Base-by-base conservation (phyloP, 2,888 invertebrate genomes). In the Melieria omissa region DNA sequence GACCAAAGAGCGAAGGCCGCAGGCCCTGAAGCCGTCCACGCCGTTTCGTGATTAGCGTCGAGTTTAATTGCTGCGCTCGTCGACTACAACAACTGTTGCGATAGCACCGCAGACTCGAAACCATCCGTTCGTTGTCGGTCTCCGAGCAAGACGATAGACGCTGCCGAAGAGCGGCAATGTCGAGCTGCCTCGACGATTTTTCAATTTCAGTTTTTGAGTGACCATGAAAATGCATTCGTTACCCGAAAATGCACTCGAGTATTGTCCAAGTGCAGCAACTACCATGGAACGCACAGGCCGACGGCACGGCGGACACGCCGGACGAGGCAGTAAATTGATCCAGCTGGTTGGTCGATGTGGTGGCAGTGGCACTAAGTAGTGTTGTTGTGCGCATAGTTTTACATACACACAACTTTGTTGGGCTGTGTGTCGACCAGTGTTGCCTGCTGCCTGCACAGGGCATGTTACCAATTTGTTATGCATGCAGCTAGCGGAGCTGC, bases 221-320 rank as follows among this genome's bases (percentile, higher is more conserved):
- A 72, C 72, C 72, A 74, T 67, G 72, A 70, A 72, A 74, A 72
- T 70, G 72, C 66, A 74, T 72, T 74, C 74, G 74, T 74, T 72
- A 67, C 45, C 58, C 64, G 4, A 47, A 54, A 64, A 70, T 54
- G 63, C 57, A 68, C 60, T 67, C 67, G 45, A 67, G 52, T 67
- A 60, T 29, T 29, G 29, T 29, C 29, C 29, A 29, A 29, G 29
- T 29, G 29, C 29, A 3, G 29, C 29, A 29, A 29, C 29, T 29
- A 3, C 3, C 29, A 29, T 29, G 29, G 29, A 29, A 29, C 29
- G 29, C 29, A 29, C 29, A 29, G 29, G 29, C 29, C 29, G 29
- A 29, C 29, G 29, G 29, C 29, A 29, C 1, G 29, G 3, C 29
- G 29, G 29, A 29, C 29, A 3, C 29, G 29, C 29, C 29, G 29